phyloP scores from a whole-genome alignment of 2,797 vertebrate species.

The Alcedo atthis region DNA sequence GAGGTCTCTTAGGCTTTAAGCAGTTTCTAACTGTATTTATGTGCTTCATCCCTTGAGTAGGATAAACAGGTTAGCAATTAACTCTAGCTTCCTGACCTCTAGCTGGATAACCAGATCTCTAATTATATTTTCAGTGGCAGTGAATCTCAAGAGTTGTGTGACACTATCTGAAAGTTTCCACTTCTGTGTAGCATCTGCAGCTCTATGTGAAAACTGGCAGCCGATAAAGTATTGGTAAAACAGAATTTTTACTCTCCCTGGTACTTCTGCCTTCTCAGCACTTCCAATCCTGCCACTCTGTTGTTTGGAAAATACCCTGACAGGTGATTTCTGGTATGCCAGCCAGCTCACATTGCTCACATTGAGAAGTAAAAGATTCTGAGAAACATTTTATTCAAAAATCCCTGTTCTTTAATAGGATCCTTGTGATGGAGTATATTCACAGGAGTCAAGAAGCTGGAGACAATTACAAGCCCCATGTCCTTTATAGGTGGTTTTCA shows the following conservation, averaged over 20 bases:
- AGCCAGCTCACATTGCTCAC: background rate
- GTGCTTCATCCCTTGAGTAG: slow-evolving; percentile 67
- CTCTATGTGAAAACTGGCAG: background rate
- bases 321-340: background rate
- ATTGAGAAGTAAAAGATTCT: background rate
- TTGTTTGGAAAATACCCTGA: background rate
- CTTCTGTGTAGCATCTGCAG: background rate
- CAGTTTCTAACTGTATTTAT: slow-evolving; percentile 66
- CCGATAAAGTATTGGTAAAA: background rate
- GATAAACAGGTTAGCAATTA: slow-evolving; percentile 77
- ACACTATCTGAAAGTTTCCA: slow-evolving; percentile 41
- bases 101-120: slow-evolving; percentile 72
- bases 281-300: background rate
- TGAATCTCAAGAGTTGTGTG: slow-evolving; percentile 53
- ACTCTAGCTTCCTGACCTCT: slow-evolving; percentile 68
- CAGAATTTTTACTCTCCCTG: background rate
- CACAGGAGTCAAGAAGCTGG: background rate
- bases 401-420: background rate
- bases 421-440: background rate
- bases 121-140: slow-evolving; percentile 70
- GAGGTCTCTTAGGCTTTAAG: slow-evolving; percentile 56
- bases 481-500: background rate
- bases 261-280: background rate
- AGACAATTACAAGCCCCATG: background rate
- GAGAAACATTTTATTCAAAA: background rate